A percentile compares a stretch with the other conserved stretches of the same genome.
phyloP scores from a whole-genome alignment of 2,888 invertebrate species.

The Carabus problematicus region DNA sequence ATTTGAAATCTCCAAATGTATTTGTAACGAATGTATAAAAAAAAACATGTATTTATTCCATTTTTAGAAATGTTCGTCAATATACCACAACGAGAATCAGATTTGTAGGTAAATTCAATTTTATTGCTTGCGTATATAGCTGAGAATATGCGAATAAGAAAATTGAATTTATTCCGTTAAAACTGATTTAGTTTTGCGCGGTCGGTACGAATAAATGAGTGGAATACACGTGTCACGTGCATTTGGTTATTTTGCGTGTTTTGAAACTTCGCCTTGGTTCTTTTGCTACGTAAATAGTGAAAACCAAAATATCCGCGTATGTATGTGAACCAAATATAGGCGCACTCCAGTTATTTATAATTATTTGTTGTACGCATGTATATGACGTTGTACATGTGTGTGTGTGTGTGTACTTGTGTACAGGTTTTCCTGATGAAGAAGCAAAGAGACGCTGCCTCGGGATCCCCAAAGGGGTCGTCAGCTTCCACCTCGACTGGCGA shows the following conservation, averaged over 20 bases:
- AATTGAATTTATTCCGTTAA: not conserved
- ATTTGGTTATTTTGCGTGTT: conserved; percentile 15
- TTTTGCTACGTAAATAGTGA: conserved; percentile 36
- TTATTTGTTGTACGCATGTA: not conserved
- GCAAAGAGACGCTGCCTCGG: conserved; percentile 78
- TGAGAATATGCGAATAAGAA: no score
- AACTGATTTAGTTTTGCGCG: conserved; percentile 1
- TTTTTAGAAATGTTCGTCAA: no score
- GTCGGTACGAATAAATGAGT: not conserved
- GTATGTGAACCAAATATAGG: conserved; percentile 31
- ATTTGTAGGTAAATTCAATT: no score
- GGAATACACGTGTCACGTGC: not conserved
- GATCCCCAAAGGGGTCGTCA: conserved; percentile 67
- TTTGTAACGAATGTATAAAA: no score
- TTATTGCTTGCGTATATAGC: no score
- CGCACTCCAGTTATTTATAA: conserved; percentile 15
- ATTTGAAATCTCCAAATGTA: no score
- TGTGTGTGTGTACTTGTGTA: conserved; percentile 45
- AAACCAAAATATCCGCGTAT: conserved; percentile 27
- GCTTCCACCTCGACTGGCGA: conserved; percentile 73
- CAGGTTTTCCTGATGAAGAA: conserved; percentile 84
- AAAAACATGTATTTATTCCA: no score
- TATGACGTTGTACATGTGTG: not conserved
- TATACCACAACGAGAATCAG: no score
- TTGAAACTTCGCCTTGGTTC: not conserved